Conservation (phyloP, 2,113 vertebrate species). For the Corythaeola cristata region DNA sequence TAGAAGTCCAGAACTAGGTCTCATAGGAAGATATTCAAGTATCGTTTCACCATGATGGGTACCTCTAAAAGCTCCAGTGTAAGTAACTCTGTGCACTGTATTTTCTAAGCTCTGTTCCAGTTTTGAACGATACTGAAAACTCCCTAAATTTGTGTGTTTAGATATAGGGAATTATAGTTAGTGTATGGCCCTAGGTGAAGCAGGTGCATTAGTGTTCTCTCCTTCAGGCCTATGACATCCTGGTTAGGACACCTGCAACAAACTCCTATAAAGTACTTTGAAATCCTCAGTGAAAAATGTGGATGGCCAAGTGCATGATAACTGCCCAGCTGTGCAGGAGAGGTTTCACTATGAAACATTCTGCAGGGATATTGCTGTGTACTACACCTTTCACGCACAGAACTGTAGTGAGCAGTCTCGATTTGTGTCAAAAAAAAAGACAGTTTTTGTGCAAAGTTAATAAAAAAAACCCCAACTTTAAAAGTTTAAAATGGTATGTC, state of each 20-base stretch:
- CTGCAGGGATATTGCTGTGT: neutral
- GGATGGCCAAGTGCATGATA: neutral
- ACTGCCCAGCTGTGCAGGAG: neutral
- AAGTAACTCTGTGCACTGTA: neutral
- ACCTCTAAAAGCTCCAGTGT: neutral
- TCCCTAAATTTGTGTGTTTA: neutral
- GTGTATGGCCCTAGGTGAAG: neutral
- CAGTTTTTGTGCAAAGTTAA: neutral
- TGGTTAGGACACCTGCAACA: neutral
- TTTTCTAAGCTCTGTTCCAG: neutral
- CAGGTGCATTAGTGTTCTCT: neutral
- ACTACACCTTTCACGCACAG: neutral
- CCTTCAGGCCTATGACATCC: neutral
- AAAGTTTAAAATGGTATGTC: neutral
- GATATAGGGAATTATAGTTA: neutral
- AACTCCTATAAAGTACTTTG: neutral
- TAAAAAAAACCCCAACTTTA: neutral
- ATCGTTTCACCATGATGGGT: neutral
- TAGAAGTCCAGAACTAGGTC: neutral
- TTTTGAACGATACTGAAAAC: neutral
- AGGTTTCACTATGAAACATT: neutral
- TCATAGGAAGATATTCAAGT: neutral
- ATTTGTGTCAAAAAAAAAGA: neutral
- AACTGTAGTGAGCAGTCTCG: neutral
- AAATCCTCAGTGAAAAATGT: neutral